Evolutionary conservation across 1,140 invertebrate species (phyloP), one percentile per base, ranked within the genome.

Genomic region (Lepidurus packardi): DNA sequence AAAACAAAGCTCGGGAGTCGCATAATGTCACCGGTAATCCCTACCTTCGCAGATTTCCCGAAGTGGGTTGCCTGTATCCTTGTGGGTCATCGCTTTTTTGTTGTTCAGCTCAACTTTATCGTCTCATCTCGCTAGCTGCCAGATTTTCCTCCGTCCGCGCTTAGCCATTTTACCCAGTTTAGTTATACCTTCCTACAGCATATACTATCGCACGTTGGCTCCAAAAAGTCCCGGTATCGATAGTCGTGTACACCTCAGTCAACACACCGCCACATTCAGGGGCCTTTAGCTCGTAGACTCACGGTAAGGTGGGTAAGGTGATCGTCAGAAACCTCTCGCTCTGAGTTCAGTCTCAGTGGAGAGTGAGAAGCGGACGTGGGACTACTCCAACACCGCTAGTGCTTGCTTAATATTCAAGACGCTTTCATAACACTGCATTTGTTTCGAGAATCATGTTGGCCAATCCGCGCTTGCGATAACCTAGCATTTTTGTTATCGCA

Each of bases 51-150:
- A 9, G 8, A 5, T 65, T 65, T 65, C 21, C 53, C 53, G 16
- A 65, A 65, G 7, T 65, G 53, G 53, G 53, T 65, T 65, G 8
- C 53, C 7, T 7, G 53, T 21, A 65, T 65, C 53, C 53, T 65
- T 65, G 53, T 65, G 13, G 53, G 53, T 65, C 53, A 65, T 65
- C n/a, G 8, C 13, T 65, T 65, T 13, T 65, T 21, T 21, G 6
- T 65, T 65, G 53, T 16, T 13, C 53, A 65, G 53, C 53, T 65
- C 53, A 65, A 65, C 53, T 21, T 65, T 65, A 65, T 65, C 53
- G 53, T 65, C 3, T 65, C 53, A 16, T 65, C 53, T 13, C 13
- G 16, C 9, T 7, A 65, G 53, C 13, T 65, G 53, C 53, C 53
- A 65, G 53, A 65, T 65, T 65, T 34, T 65, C 53, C 53, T 0